Evolutionary conservation across 2,888 invertebrate species (phyloP).

Genomic region (Prionchulus punctatus): DNA sequence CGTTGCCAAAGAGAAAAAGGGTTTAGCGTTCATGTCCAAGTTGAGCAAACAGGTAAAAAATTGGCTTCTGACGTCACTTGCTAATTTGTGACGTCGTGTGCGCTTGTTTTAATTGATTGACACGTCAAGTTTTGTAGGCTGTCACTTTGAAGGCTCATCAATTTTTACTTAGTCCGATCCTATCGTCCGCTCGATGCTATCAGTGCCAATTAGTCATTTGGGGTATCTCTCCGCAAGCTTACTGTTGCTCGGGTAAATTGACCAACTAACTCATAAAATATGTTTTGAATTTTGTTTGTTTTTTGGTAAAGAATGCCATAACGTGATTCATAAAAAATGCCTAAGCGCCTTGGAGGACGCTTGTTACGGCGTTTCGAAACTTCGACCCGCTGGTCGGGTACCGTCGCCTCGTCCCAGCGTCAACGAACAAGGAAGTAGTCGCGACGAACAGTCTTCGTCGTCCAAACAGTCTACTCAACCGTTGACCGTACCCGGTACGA

Average conservation of each 20-base stretch:
- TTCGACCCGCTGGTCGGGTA: too few relatives aligned
- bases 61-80: too few relatives aligned
- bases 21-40: slow-evolving; percentile 41
- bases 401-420: background rate
- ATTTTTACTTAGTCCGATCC: slow-evolving; percentile 70
- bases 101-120: too few relatives aligned
- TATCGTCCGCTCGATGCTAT: slow-evolving; percentile 74
- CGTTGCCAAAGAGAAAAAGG: slow-evolving; percentile 58
- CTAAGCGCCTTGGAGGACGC: slow-evolving; percentile 59
- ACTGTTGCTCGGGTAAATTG: slow-evolving; percentile 74
- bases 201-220: slow-evolving; percentile 78
- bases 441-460: background rate
- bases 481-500: too few relatives aligned
- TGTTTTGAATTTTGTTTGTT: too few relatives aligned
- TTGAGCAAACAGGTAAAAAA: slow-evolving; percentile 44
- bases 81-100: too few relatives aligned
- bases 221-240: slow-evolving; percentile 91
- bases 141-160: slow-evolving; percentile 61
- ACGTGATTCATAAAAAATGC: slow-evolving; percentile 70
- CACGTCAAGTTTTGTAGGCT: slow-evolving; percentile 18
- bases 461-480: background rate
- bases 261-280: too few relatives aligned
- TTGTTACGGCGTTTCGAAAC: slow-evolving; percentile 43
- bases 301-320: too few relatives aligned
- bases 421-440: background rate